Percentiles rank a stretch among this genome's conserved stretches.
These are phyloP conservation scores for Boloria selene DNA, from an alignment of 2,888 invertebrate species.

Conservation along the genomic window DNA sequence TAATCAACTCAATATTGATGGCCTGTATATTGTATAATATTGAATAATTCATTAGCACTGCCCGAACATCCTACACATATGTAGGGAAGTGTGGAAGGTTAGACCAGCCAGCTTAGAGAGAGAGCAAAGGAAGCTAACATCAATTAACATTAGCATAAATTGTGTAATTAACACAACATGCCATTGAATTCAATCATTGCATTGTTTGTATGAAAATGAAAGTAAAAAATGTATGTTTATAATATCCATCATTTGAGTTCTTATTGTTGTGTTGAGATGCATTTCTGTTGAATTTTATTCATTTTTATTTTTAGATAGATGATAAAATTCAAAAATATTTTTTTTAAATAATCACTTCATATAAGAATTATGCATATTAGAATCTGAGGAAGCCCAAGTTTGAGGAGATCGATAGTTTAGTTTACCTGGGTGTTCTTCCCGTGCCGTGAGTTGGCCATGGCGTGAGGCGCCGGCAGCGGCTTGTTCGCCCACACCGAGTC, in stretches of 20 bases:
- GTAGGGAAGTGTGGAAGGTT: constrained; percentile 41
- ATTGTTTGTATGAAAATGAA: constrained; percentile 16
- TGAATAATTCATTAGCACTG: constrained; percentile 18
- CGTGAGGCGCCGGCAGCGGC: constrained; percentile 82
- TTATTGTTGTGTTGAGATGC: too few relatives aligned
- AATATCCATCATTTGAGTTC: background rate
- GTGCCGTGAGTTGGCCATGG: constrained; percentile 79
- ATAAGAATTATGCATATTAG: background rate
- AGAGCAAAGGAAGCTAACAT: constrained; percentile 38
- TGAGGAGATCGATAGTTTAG: constrained; percentile 20
- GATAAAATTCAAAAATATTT: background rate
- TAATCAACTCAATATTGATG: background rate
- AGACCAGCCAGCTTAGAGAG: constrained; percentile 28
- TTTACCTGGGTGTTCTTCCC: constrained; percentile 88
- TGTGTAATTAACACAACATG: constrained; percentile 34
- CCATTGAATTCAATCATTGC: constrained; percentile 13
- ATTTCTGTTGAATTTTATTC: too few relatives aligned
- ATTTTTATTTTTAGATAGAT: too few relatives aligned
- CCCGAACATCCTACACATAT: constrained; percentile 30
- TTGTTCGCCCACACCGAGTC: constrained; percentile 86
- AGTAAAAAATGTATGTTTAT: background rate
- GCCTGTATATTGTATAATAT: background rate
- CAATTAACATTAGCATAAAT: constrained; percentile 39
- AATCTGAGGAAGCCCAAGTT: background rate
- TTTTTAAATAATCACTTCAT: background rate